Conservation (phyloP, 2,888 invertebrate genomes). For the Noctua comes region DNA sequence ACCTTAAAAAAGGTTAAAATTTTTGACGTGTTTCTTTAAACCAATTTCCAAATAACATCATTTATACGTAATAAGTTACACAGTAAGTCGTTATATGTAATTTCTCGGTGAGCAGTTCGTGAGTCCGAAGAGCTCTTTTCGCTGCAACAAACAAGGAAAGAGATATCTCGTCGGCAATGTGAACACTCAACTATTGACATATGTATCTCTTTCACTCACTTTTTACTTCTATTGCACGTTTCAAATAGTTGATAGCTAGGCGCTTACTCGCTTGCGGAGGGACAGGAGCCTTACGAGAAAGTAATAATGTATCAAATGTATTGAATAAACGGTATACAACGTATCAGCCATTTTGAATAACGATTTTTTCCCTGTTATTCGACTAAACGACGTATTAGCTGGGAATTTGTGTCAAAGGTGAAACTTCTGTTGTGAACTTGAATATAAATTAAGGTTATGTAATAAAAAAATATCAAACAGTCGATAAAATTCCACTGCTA, state of each 20-base stretch:
- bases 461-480: not conserved
- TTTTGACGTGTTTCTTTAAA: too few species aligned
- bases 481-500: not conserved
- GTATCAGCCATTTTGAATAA: conserved; percentile 24
- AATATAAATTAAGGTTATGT: not conserved
- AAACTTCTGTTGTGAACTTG: conserved; percentile 20
- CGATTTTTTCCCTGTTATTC: conserved; percentile 9
- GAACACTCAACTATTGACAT: not conserved
- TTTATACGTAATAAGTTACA: too few species aligned
- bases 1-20: too few species aligned
- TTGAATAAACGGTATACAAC: conserved; percentile 27
- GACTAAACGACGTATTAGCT: conserved; percentile 14
- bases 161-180: not conserved
- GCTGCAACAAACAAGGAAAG: not conserved
- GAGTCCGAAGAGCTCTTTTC: not conserved
- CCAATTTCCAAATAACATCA: too few species aligned
- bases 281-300: conserved; percentile 6
- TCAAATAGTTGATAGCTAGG: not conserved
- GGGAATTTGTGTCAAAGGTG: conserved; percentile 6
- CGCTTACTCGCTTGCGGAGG: not conserved
- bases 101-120: too few species aligned
- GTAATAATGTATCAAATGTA: conserved; percentile 40
- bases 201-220: not conserved
- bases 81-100: too few species aligned
- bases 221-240: not conserved